Conservation (phyloP, 2,888 invertebrate genomes). For the Pyrochroa serraticornis region DNA sequence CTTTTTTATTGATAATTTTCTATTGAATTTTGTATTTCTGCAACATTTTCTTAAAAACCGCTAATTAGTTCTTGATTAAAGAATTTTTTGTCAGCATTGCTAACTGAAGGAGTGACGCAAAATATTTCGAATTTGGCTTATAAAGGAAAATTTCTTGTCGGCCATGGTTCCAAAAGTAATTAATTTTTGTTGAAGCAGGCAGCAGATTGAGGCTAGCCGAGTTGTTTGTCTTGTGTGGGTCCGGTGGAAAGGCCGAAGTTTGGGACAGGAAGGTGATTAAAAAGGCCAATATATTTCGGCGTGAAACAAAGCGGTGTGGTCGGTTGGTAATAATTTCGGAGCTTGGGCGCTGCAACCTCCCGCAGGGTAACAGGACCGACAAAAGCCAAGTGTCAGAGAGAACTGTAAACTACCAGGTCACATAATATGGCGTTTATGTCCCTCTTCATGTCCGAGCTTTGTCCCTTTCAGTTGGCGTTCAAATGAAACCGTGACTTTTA, state of each 20-base stretch:
- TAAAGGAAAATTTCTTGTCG: too few relatives aligned
- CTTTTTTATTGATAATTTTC: too few relatives aligned
- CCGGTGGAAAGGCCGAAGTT: constrained; percentile 6
- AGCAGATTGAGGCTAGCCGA: not conserved
- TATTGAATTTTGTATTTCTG: too few relatives aligned
- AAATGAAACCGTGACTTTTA: constrained; percentile 27
- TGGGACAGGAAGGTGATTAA: constrained; percentile 34
- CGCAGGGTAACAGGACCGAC: constrained; percentile 48
- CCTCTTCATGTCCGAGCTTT: constrained; percentile 19
- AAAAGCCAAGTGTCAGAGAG: constrained; percentile 47
- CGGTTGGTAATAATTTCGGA: constrained; percentile 38
- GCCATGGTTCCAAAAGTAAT: too few relatives aligned
- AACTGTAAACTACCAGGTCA: constrained; percentile 42
- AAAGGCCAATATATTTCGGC: constrained; percentile 49
- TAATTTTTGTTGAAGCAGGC: too few relatives aligned
- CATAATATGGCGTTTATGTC: constrained; percentile 23
- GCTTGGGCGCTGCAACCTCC: constrained; percentile 43
- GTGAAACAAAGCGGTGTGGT: constrained; percentile 40
- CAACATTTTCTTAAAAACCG: too few relatives aligned
- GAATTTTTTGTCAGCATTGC: too few relatives aligned
- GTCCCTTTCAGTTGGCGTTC: constrained; percentile 15
- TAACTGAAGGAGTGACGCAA: too few relatives aligned
- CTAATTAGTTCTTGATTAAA: too few relatives aligned
- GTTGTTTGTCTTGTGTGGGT: constrained; percentile 12
- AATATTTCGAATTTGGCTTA: too few relatives aligned